Evolutionary conservation across 2,797 vertebrate genomes (phyloP), one percentile per base, ranked within the genome.

Genomic region (Platalea minor): DNA sequence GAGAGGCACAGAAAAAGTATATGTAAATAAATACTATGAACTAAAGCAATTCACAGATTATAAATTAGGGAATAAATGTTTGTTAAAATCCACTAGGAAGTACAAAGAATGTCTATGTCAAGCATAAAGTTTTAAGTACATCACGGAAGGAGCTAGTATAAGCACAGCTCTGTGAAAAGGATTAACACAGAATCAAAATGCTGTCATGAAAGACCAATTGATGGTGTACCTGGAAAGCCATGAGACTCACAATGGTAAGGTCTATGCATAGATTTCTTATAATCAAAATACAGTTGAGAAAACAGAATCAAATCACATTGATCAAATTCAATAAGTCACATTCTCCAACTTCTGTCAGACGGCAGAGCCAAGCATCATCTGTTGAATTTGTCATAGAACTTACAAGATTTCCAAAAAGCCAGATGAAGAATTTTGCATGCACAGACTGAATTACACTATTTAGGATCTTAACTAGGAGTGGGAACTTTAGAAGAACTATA

Each of bases 261-360:
- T 59, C 6, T 89, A 61, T 57, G 75, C 70, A 94, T 33, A 39
- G 75, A 78, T 81, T 88, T 85, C 48, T 77, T 59, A 91, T 63
- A 89, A 96, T 35, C 31, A 89, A 96, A 78, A 87, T 73, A 43
- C 11, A 95, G 43, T 73, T 90, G 48, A 95, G 84, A 93, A 91
- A 94, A 82, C 5, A 45, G 21, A 93, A 95, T 70, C 83, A 78
- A 90, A 73, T 75, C 78, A 77, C 1, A 0, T 13, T 69, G 28
- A 75, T 37, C 33, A 85, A 51, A 81, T 53, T 84, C 39, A 94
- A 18, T 88, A 82, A 84, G 80, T 79, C n/a, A 93, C 21, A 63
- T 48, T 69, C 43, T 90, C 45, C 28, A 73, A 31, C 33, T 39
- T 89, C 57, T 73, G 14, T 46, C 50, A 76, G 45, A 81, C 19